Evolutionary conservation across 35 echinoderm and acorn worm genomes (phyloP).

Genomic region (Apostichopus japonicus): DNA sequence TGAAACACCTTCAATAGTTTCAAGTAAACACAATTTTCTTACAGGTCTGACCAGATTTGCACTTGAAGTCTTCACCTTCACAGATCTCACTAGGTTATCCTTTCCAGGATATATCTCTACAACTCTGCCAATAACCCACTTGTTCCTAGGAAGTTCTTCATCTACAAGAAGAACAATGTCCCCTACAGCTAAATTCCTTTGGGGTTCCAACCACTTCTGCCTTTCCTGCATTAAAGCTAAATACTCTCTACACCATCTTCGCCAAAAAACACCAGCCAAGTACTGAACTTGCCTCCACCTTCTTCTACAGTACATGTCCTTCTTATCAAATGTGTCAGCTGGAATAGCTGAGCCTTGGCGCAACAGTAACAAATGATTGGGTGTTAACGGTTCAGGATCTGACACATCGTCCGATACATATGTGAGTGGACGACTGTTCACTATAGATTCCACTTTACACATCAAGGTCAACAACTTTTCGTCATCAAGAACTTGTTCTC

Average conservation of each 20-base stretch:
- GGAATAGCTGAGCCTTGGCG: conserved; percentile 2
- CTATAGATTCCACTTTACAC: conserved; percentile 31
- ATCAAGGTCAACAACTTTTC: conserved; percentile 52
- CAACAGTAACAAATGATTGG: conserved; percentile 59
- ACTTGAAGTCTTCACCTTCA: conserved; percentile 40
- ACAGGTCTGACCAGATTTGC: conserved; percentile 45
- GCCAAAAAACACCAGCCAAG: conserved; percentile 63
- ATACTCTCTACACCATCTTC: conserved; percentile 59
- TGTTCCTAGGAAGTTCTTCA: conserved; percentile 56
- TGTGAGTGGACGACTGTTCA: conserved; percentile 50
- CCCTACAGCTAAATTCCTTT: conserved; percentile 31
- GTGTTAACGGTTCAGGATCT: conserved; percentile 58
- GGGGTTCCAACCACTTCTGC: conserved; percentile 44
- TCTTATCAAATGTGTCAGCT: conserved; percentile 1
- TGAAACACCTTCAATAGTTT: not conserved
- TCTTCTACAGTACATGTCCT: conserved; percentile 8
- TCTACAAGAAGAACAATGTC: conserved; percentile 68
- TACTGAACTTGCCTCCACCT: conserved; percentile 74
- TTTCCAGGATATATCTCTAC: conserved; percentile 52
- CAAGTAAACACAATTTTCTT: conserved; percentile 51
- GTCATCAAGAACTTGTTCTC: conserved; percentile 44
- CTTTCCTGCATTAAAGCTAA: conserved; percentile 60
- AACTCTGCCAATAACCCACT: conserved; percentile 54
- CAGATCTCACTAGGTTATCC: conserved; percentile 42
- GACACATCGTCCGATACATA: conserved; percentile 31